These are phyloP conservation scores for Gouania willdenowi DNA, from an alignment of 2,797 vertebrate genomes.

Conservation along the genomic window DNA sequence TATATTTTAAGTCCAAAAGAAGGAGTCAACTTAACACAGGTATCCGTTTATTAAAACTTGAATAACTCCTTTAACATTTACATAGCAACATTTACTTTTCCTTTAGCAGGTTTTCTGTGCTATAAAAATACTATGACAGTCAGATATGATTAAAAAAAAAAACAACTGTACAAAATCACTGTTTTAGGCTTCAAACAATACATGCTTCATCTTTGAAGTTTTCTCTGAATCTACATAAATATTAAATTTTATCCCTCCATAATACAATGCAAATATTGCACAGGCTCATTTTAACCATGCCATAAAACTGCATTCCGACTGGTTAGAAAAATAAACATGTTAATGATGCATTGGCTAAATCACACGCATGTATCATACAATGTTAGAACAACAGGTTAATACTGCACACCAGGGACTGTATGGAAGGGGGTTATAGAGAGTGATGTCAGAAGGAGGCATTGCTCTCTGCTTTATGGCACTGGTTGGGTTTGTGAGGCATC, in stretches of 20 bases:
- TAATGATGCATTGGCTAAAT: constrained; percentile 12
- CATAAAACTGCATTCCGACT: no score
- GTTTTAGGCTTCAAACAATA: constrained; percentile 37
- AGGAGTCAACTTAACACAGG: constrained; percentile 33
- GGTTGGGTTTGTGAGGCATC: not conserved
- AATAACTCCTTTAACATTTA: constrained; percentile 56
- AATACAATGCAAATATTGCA: constrained; percentile 77
- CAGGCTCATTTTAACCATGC: constrained; percentile 51
- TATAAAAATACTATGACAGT: constrained; percentile 73
- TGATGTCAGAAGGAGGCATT: constrained; percentile 15
- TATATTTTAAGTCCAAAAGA: constrained; percentile 10
- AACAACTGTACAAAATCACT: constrained; percentile 64
- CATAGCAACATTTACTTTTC: constrained; percentile 38
- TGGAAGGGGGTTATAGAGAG: constrained; percentile 20
- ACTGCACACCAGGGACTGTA: constrained; percentile 20
- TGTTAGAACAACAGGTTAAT: constrained; percentile 8
- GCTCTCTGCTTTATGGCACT: constrained; percentile 50
- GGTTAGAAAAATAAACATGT: constrained; percentile 16
- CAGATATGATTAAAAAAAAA: constrained; percentile 67
- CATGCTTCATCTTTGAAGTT: constrained; percentile 22
- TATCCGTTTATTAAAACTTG: constrained; percentile 65
- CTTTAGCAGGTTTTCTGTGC: constrained; percentile 32
- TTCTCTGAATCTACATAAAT: constrained; percentile 60
- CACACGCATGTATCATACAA: constrained; percentile 11
- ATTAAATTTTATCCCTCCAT: constrained; percentile 69